These are phyloP conservation scores for Drosophila oshimai DNA, from an alignment of 1,140 invertebrate species.

Conservation along the genomic window DNA sequence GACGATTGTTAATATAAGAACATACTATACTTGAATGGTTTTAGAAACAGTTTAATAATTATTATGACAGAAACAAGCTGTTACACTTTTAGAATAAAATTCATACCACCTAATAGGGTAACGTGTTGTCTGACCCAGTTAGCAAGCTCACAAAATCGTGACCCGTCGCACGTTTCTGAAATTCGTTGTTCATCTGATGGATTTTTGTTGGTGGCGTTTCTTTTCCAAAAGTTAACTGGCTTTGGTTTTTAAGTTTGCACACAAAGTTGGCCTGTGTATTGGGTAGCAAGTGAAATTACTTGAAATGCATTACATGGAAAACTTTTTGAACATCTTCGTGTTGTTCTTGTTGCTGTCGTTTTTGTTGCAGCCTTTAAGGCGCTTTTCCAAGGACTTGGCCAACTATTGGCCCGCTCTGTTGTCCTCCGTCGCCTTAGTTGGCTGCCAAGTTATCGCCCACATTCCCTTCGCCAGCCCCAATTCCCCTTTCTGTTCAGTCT, in stretches of 20 bases:
- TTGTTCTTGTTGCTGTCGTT: slow-evolving; percentile 15
- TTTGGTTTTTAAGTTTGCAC: slow-evolving; percentile 60
- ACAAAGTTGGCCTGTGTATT: slow-evolving; percentile 40
- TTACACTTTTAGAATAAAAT: not conserved
- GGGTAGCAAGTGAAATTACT: slow-evolving; percentile 73
- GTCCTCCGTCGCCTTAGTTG: slow-evolving; percentile 40
- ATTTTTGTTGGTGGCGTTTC: slow-evolving; percentile 28
- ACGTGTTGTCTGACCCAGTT: slow-evolving; percentile 22
- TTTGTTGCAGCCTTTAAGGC: slow-evolving; percentile 53
- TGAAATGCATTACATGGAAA: slow-evolving; percentile 77
- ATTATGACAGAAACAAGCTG: not conserved
- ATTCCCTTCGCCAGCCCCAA: not conserved
- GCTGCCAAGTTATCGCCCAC: slow-evolving; percentile 36
- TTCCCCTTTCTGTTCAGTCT: slow-evolving; percentile 14
- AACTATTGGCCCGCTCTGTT: slow-evolving; percentile 30
- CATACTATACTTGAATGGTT: too few relatives aligned
- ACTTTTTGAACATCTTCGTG: slow-evolving; percentile 48
- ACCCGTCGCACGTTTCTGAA: not conserved
- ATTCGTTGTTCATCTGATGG: slow-evolving; percentile 33
- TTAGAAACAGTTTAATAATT: too few relatives aligned
- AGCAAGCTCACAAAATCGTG: not conserved
- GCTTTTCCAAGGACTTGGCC: slow-evolving; percentile 33
- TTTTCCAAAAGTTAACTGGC: slow-evolving; percentile 40
- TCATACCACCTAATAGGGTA: too few relatives aligned
- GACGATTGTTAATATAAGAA: too few relatives aligned